A percentile compares a stretch with the other conserved stretches of the same genome.
These are phyloP conservation scores for Mus spretus DNA, from an alignment of 2,797 vertebrate species.

Conservation along the genomic window DNA sequence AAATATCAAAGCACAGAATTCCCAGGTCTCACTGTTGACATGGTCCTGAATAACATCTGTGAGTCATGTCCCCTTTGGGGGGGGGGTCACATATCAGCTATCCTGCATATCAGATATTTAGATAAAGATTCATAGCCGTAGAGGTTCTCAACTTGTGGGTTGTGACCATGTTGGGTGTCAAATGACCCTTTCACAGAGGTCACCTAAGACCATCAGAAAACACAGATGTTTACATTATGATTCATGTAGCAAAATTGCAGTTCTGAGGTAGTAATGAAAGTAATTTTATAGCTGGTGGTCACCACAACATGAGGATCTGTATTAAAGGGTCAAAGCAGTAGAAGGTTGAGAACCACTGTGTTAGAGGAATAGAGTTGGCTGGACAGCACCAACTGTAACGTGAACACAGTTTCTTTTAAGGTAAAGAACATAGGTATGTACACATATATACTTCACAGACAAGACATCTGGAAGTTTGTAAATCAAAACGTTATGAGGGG, in stretches of 20 bases:
- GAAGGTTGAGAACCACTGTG: not conserved
- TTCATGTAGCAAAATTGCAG: not conserved
- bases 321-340: not conserved
- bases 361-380: not conserved
- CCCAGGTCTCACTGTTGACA: not conserved
- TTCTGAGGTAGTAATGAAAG: not conserved
- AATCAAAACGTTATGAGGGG: constrained; percentile 23
- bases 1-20: constrained; percentile 35
- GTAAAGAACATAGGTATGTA: not conserved
- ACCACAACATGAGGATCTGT: not conserved
- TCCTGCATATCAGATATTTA: not conserved
- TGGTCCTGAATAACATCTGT: not conserved
- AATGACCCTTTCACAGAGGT: not conserved
- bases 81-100: not conserved
- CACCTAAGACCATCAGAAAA: not conserved
- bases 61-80: not conserved
- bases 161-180: not conserved
- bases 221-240: not conserved
- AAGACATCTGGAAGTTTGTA: not conserved
- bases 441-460: not conserved
- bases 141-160: not conserved
- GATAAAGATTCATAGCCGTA: not conserved
- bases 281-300: not conserved
- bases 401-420: not conserved
- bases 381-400: not conserved